These are phyloP conservation scores for Oenanthe oenanthe DNA, from an alignment of 2,113 vertebrate species.

Conservation along the genomic window DNA sequence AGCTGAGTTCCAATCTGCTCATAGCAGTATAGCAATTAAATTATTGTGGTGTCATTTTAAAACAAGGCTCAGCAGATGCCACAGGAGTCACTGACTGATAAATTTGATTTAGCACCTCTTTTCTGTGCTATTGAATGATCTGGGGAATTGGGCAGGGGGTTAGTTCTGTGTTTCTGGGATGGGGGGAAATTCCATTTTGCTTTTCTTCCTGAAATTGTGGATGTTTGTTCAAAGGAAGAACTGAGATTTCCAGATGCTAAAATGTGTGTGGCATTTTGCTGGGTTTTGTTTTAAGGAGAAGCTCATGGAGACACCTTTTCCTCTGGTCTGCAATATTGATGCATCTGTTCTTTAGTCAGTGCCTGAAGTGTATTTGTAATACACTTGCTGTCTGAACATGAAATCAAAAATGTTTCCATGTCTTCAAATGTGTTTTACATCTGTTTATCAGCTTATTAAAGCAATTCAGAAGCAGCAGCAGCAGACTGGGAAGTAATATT, in stretches of 20 bases:
- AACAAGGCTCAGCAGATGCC: background rate
- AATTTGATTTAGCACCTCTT: background rate
- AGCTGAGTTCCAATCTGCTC: background rate
- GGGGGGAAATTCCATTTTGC: background rate
- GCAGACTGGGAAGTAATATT: background rate
- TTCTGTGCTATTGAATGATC: background rate
- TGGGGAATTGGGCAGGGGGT: background rate
- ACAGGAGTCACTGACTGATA: background rate
- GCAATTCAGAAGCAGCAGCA: background rate
- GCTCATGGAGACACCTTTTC: background rate
- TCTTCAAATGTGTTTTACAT: background rate
- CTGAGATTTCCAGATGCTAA: background rate
- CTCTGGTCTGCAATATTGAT: background rate
- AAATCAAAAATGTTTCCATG: background rate
- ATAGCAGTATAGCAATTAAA: background rate
- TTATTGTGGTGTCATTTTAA: background rate
- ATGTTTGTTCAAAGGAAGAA: background rate
- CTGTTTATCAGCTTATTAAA: background rate
- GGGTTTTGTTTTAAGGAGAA: background rate
- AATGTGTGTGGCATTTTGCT: fast-evolving
- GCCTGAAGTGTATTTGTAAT: background rate
- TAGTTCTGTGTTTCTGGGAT: background rate
- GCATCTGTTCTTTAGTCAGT: background rate
- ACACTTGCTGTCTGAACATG: background rate
- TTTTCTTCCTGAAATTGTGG: background rate